phyloP scores from a whole-genome alignment of 2,113 vertebrate species.

The Phalacrocorax aristotelis region DNA sequence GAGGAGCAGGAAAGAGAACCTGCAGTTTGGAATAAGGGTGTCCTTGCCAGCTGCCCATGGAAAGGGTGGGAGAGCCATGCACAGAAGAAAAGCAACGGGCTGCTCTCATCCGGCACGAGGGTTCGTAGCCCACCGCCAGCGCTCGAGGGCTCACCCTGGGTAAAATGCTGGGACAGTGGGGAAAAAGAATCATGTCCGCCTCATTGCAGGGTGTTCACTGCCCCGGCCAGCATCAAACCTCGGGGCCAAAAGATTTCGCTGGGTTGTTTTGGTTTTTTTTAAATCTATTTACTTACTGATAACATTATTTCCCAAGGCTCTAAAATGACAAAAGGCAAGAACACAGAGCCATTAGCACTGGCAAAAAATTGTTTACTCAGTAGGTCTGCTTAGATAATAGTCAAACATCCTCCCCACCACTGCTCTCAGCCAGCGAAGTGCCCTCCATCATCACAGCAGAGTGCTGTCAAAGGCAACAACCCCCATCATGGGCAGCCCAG shows the following conservation, averaged over 20 bases:
- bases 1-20: neutral
- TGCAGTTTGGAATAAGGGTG: neutral
- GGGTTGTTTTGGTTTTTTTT: fast-evolving
- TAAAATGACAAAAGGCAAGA: neutral
- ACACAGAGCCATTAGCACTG: neutral
- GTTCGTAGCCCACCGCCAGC: neutral
- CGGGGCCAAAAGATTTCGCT: neutral
- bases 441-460: neutral
- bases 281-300: neutral
- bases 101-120: neutral
- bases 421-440: neutral
- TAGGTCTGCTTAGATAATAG: neutral
- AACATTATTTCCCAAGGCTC: neutral
- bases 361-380: neutral
- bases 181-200: neutral
- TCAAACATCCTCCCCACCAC: neutral
- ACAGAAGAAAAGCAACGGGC: no score
- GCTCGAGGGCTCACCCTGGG: neutral
- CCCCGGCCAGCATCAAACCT: neutral
- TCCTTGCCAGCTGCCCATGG: neutral
- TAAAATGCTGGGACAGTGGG: neutral
- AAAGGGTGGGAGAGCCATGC: neutral
- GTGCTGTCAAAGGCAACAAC: neutral
- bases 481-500: neutral
- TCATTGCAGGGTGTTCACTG: neutral